Evolutionary conservation across 2,888 invertebrate species (phyloP), one percentile per base, ranked within the genome.

Genomic region (Amorpha juglandis): DNA sequence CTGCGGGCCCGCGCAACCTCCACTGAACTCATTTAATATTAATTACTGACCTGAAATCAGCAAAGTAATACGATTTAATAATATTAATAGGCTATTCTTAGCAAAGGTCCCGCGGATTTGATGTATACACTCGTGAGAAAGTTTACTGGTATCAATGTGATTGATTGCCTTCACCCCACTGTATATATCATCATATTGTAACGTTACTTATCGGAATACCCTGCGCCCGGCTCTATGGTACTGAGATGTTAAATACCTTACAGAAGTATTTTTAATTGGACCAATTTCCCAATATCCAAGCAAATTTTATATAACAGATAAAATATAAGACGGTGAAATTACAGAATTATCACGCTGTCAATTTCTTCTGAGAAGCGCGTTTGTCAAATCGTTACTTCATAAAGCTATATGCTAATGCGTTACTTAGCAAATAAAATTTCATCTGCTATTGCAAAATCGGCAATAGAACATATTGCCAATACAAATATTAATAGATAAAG

Each of bases 11-110:
- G 80, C 76, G 81, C 78, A 84, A 83, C 83, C 82, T 79, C 78
- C 52, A 72, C 76, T 74, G 78, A 78, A 80, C 82, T 83, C 80
- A 80, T 83, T 84, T 84, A 77, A 80, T 87, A 89, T 88, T 90
- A 86, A 89, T 89, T 89, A 82, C 82, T 84, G 81, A 84, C 85
- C 83, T 83, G 78, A 82, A 86, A 82, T 83, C 76, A 48, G 19
- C 33, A 35, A 65, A 58, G 14, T 58, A 58, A 58, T 58, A 42
- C 12, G 58, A 38, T 58, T 63, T 21, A 33, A 47, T 47, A 48
- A 48, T 63, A 65, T 48, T 47, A 58, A 58, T 47, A 58, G 14
- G 33, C 58, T 47, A 47, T 65, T 58, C 53, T 58, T 65, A 21
- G 21, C 35, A 35, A 65, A 58, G 14, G 19, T 58, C 48, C 27